Percentiles rank a stretch among this genome's conserved stretches.
These are phyloP conservation scores for Apis laboriosa DNA, from an alignment of 1,140 invertebrate species.

Conservation along the genomic window DNA sequence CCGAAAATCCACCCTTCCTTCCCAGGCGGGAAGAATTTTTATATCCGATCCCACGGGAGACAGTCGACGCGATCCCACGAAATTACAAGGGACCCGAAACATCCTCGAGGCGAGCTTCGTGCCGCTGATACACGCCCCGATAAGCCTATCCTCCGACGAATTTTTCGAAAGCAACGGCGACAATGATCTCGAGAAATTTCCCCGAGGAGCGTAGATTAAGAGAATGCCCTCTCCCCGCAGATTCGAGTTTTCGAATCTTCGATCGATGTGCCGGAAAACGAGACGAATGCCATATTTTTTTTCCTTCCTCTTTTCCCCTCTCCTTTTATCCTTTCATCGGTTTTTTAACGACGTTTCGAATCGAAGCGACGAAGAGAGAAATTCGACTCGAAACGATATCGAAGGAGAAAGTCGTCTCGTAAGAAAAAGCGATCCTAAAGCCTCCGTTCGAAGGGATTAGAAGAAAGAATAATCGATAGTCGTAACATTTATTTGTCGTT, in stretches of 20 bases:
- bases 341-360: not conserved
- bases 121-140: conserved; percentile 30
- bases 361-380: not conserved
- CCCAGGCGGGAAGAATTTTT: conserved; percentile 59
- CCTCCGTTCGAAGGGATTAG: not conserved
- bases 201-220: conserved; percentile 44
- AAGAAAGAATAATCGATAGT: conserved; percentile 9
- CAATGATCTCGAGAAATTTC: conserved; percentile 57
- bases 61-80: conserved; percentile 19
- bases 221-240: not conserved
- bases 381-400: not conserved
- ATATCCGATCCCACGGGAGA: conserved; percentile 53
- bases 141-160: conserved; percentile 34
- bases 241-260: not conserved
- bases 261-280: not conserved
- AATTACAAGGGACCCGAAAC: conserved; percentile 44
- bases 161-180: conserved; percentile 49
- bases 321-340: too few relatives aligned
- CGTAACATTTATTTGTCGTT: not conserved
- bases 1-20: conserved; percentile 40
- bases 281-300: rapidly evolving
- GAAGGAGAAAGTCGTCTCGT: not conserved
- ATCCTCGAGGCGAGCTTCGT: conserved; percentile 19
- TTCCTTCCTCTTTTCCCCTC: not conserved
- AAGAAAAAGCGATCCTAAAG: too few relatives aligned